Base-by-base conservation (phyloP, 1,140 invertebrate genomes). In the Lordiphosa clarofinis region DNA sequence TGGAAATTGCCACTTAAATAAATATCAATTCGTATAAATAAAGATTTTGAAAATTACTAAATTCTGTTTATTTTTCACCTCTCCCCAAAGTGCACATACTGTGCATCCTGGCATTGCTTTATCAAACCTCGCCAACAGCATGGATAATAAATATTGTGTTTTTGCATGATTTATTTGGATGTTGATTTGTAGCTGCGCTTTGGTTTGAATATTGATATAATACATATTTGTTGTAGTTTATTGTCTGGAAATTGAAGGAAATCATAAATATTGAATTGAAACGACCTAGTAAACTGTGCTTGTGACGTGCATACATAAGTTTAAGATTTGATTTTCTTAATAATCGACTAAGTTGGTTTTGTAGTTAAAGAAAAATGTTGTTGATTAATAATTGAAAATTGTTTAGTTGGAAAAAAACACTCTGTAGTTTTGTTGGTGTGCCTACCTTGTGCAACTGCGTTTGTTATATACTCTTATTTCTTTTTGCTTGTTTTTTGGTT, bases 361-460 rank as follows among this genome's bases (percentile, higher is more conserved):
- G 47, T 53, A 58, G 56, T 49, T 66, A 54, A 69, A 55, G 8
- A 46, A 7, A 49, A 57, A 63, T 31, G 38, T 69, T 59, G 38
- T 43, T 60, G 54, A 60, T 78, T 54, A 69, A 78, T 78, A 76
- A 72, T 76, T 68, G 66, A 82, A 82, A 82, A 82, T 78, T 79
- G 68, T 81, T 78, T 67, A 67, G 78, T 73, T 81, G 63, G 48
- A 72, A 71, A 68, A 66, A 81, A 81, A 72, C 64, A 76, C 73
- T 61, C 78, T 82, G 76, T 82, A 84, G 71, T 84, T 81, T 73
- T 84, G 78, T 84, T 76, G 72, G 78, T 86, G 81, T 86, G 79
- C 86, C 86, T 87, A 87, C 86, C 86, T 87, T 87, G 86, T 87
- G 86, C 86, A 87, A 87, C 86, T 87, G 86, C 86, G 81, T 86